Percentiles rank a stretch among this genome's conserved stretches.
These are phyloP conservation scores for Luperina testacea DNA, from an alignment of 2,888 invertebrate genomes.

Conservation along the genomic window DNA sequence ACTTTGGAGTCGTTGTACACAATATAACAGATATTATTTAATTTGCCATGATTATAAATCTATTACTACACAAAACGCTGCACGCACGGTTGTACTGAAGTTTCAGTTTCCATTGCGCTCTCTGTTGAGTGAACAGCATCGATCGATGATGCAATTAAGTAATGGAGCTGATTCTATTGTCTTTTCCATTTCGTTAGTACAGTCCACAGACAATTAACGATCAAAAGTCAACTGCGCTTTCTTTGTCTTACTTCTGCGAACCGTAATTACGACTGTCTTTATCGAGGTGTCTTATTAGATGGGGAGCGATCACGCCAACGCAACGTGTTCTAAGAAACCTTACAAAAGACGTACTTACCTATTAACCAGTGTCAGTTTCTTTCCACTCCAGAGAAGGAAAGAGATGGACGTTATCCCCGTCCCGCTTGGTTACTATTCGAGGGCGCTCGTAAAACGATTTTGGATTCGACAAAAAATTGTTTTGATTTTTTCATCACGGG, in stretches of 20 bases:
- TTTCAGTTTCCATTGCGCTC: slow-evolving; percentile 42
- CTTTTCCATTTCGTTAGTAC: slow-evolving; percentile 56
- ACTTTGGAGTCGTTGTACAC: slow-evolving; percentile 32
- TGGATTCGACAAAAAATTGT: slow-evolving; percentile 86
- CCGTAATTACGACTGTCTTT: slow-evolving; percentile 67
- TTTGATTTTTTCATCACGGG: slow-evolving; percentile 86
- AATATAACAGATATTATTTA: slow-evolving; percentile 52
- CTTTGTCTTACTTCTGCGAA: slow-evolving; percentile 74
- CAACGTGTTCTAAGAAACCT: slow-evolving; percentile 81
- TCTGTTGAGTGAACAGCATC: slow-evolving; percentile 14
- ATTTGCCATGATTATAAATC: slow-evolving; percentile 52
- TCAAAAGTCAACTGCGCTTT: slow-evolving; percentile 62
- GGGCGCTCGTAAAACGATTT: slow-evolving; percentile 88
- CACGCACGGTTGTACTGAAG: not conserved
- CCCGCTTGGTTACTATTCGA: slow-evolving; percentile 85
- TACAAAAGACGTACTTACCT: slow-evolving; percentile 73
- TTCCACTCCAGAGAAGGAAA: slow-evolving; percentile 73
- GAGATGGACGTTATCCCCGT: slow-evolving; percentile 67
- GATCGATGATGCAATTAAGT: slow-evolving; percentile 42
- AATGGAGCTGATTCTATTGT: slow-evolving; percentile 56
- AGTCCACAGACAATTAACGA: slow-evolving; percentile 58
- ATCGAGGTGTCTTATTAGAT: slow-evolving; percentile 77
- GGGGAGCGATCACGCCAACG: slow-evolving; percentile 73
- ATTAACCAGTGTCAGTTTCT: slow-evolving; percentile 83
- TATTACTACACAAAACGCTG: slow-evolving; percentile 36